Evolutionary conservation across 2,888 invertebrate species (phyloP).

Genomic region (Aradus depressus): DNA sequence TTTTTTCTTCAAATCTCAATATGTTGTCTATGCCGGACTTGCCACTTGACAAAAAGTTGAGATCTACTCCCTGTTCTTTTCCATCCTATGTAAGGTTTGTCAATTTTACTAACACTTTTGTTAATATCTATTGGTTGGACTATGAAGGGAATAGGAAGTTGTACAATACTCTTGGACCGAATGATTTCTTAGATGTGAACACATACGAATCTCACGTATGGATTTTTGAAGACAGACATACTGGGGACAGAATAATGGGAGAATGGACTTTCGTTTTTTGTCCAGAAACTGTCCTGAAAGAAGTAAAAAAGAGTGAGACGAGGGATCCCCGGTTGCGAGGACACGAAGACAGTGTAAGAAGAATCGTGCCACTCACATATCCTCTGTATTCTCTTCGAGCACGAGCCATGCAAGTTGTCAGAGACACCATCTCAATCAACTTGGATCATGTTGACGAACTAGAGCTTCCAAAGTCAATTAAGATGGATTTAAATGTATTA

Average conservation of each 20-base stretch:
- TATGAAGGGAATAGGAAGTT: constrained; percentile 20
- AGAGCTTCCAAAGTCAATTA: constrained; percentile 17
- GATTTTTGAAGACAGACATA: constrained; percentile 26
- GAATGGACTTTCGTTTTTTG: constrained; percentile 18
- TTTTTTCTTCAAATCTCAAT: not conserved
- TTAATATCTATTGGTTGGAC: constrained; percentile 26
- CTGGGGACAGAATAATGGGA: constrained; percentile 23
- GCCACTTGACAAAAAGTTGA: not conserved
- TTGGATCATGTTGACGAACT: constrained; percentile 10
- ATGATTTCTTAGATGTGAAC: constrained; percentile 25
- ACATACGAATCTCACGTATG: constrained; percentile 28
- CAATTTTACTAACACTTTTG: constrained; percentile 21
- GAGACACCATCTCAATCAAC: constrained; percentile 12
- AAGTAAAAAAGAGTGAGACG: not conserved
- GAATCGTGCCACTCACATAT: constrained; percentile 15
- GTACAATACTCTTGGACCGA: constrained; percentile 23
- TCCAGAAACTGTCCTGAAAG: constrained; percentile 6
- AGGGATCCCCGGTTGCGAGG: not conserved
- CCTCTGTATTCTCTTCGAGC: constrained; percentile 17
- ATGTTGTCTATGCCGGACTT: no score
- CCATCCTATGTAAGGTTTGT: constrained; percentile 26
- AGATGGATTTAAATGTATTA: constrained; percentile 10
- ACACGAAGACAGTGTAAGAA: constrained; percentile 4
- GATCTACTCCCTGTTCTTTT: constrained; percentile 1
- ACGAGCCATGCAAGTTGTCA: constrained; percentile 18